These are phyloP conservation scores for Tenthredo distinguenda DNA, from an alignment of 2,888 invertebrate species.

Conservation along the genomic window DNA sequence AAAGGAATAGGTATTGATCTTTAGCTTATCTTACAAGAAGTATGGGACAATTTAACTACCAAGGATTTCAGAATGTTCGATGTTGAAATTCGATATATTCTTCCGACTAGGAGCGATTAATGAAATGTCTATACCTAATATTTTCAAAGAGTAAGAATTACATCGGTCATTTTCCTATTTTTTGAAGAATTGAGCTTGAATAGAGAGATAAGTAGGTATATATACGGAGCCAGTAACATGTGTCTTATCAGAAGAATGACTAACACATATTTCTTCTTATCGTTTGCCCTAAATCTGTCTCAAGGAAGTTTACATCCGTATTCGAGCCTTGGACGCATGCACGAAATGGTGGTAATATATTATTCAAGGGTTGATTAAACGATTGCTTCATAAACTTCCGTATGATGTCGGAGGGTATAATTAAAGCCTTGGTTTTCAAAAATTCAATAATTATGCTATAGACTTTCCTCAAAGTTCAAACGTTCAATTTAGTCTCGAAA, in stretches of 20 bases:
- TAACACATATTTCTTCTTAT: constrained; percentile 12
- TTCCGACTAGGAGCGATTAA: neutral
- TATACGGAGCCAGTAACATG: neutral
- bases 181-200: neutral
- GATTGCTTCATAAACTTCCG: neutral
- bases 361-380: constrained; percentile 36
- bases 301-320: constrained; percentile 10
- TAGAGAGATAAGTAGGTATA: neutral
- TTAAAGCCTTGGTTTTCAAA: neutral
- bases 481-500: neutral
- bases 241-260: constrained; percentile 26
- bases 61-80: neutral
- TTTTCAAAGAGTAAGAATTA: neutral
- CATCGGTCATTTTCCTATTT: neutral
- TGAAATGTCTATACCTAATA: neutral
- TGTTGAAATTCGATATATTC: neutral
- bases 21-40: neutral
- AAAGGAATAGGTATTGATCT: neutral
- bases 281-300: constrained; percentile 23
- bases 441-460: neutral
- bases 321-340: constrained; percentile 17
- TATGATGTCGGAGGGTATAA: neutral
- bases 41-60: neutral
- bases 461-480: neutral
- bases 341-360: neutral